A percentile compares a stretch with the other conserved stretches of the same genome.
These are phyloP conservation scores for Druceiella hillmani DNA, from an alignment of 2,888 invertebrate genomes.

Conservation along the genomic window DNA sequence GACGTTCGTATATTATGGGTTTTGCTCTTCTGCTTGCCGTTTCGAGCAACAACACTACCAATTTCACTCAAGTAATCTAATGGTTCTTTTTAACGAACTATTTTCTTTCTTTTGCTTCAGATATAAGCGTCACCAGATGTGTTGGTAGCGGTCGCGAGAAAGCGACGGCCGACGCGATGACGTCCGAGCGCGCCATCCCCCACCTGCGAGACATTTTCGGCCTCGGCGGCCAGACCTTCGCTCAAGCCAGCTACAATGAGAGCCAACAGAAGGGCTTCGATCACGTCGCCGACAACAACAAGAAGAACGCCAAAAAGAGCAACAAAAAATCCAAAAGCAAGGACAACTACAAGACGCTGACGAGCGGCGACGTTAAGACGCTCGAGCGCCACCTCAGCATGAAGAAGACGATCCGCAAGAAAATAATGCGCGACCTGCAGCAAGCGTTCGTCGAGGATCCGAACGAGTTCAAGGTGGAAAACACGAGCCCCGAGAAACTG, in stretches of 20 bases:
- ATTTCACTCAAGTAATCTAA: too few relatives aligned
- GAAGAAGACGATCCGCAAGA: slow-evolving; percentile 82
- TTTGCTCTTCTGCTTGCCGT: too few relatives aligned
- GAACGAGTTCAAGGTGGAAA: slow-evolving; percentile 65
- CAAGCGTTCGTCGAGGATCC: slow-evolving; percentile 70
- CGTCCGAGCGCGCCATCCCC: slow-evolving; percentile 69
- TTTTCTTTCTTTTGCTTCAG: too few relatives aligned
- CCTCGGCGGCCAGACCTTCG: slow-evolving; percentile 50
- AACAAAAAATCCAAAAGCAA: slow-evolving; percentile 54
- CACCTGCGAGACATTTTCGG: slow-evolving; percentile 72
- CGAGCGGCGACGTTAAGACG: slow-evolving; percentile 66
- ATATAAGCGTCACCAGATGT: too few relatives aligned
- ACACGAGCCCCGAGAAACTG: slow-evolving; percentile 61
- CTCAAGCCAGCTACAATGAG: slow-evolving; percentile 38
- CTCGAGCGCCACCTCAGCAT: slow-evolving; percentile 77
- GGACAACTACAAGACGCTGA: slow-evolving; percentile 62
- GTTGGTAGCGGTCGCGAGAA: background rate
- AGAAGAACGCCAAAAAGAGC: slow-evolving; percentile 51
- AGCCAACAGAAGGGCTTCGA: slow-evolving; percentile 25
- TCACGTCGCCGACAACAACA: slow-evolving; percentile 33
- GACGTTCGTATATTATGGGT: too few relatives aligned
- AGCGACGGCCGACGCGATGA: slow-evolving; percentile 40
- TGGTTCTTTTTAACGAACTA: too few relatives aligned
- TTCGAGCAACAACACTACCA: too few relatives aligned
- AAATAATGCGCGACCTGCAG: slow-evolving; percentile 78